phyloP scores from a whole-genome alignment of 1,140 invertebrate species.

The Caenorhabditis tropicalis region DNA sequence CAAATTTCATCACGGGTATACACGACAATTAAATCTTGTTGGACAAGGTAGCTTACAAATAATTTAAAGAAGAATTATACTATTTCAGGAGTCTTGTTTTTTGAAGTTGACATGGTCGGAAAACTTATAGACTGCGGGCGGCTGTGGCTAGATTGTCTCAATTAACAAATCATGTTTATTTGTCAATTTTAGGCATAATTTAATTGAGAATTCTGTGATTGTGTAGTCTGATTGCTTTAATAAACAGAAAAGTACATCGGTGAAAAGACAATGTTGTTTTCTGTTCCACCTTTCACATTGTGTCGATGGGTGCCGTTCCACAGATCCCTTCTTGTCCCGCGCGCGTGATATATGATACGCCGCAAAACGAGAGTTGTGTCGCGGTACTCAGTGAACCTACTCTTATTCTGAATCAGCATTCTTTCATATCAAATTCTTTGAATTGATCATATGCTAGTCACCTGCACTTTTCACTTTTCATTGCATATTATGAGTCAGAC shows the following conservation, averaged over 20 bases:
- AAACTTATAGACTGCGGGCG: neutral
- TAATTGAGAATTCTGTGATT: neutral
- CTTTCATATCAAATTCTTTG: neutral
- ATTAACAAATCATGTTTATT: neutral
- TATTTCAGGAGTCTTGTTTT: constrained; percentile 1
- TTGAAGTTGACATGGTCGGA: neutral
- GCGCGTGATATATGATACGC: constrained; percentile 35
- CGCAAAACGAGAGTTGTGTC: neutral
- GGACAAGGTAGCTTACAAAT: neutral
- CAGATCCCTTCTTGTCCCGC: no score
- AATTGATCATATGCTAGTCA: neutral
- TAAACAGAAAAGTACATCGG: neutral
- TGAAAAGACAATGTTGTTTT: neutral
- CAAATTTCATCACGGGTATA: constrained; percentile 17
- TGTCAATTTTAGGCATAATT: neutral
- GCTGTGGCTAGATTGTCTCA: constrained; percentile 18
- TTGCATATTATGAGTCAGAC: neutral
- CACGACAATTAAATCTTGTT: neutral
- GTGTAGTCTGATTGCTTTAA: constrained; percentile 1
- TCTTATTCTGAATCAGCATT: neutral
- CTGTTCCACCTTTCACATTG: neutral
- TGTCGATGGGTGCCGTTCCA: neutral
- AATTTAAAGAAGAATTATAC: neutral
- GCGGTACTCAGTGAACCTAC: neutral
- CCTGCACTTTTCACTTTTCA: neutral